Evolutionary conservation across 1,140 invertebrate genomes (phyloP), one percentile per base, ranked within the genome.

Genomic region (Tetramorium alpestre): DNA sequence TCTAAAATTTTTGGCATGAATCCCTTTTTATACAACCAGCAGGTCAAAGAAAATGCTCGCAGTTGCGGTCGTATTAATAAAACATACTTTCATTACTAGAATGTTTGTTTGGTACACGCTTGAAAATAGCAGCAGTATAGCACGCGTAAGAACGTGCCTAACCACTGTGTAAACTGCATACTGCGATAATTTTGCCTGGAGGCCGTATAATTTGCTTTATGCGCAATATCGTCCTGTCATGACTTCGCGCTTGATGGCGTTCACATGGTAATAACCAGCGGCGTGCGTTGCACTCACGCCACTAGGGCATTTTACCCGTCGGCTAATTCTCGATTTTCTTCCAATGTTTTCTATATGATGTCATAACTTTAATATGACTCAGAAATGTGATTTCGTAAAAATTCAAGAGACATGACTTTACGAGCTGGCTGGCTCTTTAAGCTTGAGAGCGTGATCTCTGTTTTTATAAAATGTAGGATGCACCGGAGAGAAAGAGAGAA

Each of bases 121-220:
- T 58, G 80, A 84, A 84, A 84, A 73, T 38, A 56, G 56, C 67
- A 25, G 69, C 25, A 13, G 25, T 81, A 60, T 60, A 73, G 10
- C 62, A 75, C 54, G 69, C 69, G 69, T 75, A 84, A 84, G 80
- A 75, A 84, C 69, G 2, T 44, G 54, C 56, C 25, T 82, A 82
- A 89, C 88, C 62, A 82, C 84, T 77, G 75, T 72, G 88, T 78
- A 87, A 90, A 89, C 85, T 90, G 84, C 67, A 65, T 69, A 76
- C 84, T 49, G 77, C 77, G 88, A 89, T 90, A 90, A 90, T 90
- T 89, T 69, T 64, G 64, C 67, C 56, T 76, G 62, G 76, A 89
- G 70, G 84, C 88, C 80, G 87, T 88, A 84, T 70, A 85, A 88
- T 86, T 87, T 89, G 86, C 88, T 90, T 90, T 90, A 90, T 82